A percentile compares a stretch with the other conserved stretches of the same genome.
phyloP scores from a whole-genome alignment of 2,113 vertebrate species.

The Azemiops feae region DNA sequence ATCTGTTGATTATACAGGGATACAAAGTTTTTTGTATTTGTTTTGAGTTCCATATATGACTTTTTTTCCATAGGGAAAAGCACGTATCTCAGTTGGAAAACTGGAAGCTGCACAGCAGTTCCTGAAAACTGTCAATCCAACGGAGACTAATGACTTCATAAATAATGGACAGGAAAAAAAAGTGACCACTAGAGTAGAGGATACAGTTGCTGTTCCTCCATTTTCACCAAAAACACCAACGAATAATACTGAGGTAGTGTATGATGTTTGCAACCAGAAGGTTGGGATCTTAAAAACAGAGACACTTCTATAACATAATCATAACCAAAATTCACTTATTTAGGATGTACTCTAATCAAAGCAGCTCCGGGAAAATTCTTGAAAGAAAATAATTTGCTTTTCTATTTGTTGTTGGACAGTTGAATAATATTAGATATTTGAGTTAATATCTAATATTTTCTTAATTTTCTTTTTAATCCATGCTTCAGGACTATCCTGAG shows the following conservation, averaged over 20 bases:
- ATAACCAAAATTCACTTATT: background rate
- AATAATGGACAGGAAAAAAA: slow-evolving; percentile 29
- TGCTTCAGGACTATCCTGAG: background rate
- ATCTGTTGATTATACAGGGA: background rate
- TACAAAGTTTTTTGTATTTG: background rate
- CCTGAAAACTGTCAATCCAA: slow-evolving; percentile 61
- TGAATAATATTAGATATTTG: background rate
- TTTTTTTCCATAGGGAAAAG: slow-evolving; percentile 67
- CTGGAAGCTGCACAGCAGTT: slow-evolving; percentile 68
- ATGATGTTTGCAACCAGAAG: background rate
- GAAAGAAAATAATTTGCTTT: background rate
- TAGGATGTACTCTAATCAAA: background rate
- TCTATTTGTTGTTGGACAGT: background rate
- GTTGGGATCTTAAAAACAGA: background rate
- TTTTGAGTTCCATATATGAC: background rate
- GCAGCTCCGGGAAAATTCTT: background rate
- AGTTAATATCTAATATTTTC: background rate
- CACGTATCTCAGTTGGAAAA: slow-evolving; percentile 65
- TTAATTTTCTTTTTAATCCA: background rate
- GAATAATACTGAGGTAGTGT: slow-evolving; percentile 59
- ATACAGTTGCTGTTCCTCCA: slow-evolving; percentile 5
- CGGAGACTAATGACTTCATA: slow-evolving; percentile 22
- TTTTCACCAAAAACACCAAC: background rate
- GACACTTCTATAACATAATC: background rate
- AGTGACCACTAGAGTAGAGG: background rate